These are phyloP conservation scores for Thripadectes ignobilis DNA, from an alignment of 2,797 vertebrate species.

Conservation along the genomic window DNA sequence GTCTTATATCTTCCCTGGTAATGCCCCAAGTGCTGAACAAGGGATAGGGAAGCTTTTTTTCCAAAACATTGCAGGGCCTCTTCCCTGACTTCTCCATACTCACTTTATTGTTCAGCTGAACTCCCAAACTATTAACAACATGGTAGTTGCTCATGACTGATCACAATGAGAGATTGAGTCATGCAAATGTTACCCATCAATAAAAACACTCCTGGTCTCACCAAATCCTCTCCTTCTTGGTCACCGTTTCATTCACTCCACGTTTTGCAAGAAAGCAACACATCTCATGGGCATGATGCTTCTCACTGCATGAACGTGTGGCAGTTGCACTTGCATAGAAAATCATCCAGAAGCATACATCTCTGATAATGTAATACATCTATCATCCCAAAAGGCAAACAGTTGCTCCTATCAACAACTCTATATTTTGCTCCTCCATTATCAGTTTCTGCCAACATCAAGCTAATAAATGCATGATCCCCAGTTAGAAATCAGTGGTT, in stretches of 20 bases:
- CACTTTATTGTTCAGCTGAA: neutral
- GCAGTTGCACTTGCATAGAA: neutral
- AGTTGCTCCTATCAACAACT: neutral
- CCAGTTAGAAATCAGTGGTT: neutral
- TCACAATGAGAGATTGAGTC: neutral
- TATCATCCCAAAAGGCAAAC: constrained; percentile 8
- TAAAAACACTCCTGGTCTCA: neutral
- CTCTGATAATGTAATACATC: neutral
- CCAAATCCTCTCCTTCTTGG: neutral
- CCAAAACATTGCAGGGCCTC: neutral
- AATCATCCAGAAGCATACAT: neutral
- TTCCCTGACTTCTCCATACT: neutral
- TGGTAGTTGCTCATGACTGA: fast-evolving
- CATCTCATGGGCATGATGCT: neutral
- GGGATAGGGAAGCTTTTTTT: neutral
- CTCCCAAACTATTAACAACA: neutral
- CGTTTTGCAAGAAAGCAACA: neutral
- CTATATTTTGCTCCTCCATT: neutral
- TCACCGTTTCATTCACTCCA: neutral
- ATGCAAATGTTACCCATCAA: neutral
- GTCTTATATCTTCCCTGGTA: neutral
- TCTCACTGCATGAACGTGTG: neutral
- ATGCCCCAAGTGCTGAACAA: neutral
- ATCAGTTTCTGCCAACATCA: neutral
- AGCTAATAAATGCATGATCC: neutral